phyloP scores from a whole-genome alignment of 2,113 vertebrate species.

The Tylochromis polylepis region DNA sequence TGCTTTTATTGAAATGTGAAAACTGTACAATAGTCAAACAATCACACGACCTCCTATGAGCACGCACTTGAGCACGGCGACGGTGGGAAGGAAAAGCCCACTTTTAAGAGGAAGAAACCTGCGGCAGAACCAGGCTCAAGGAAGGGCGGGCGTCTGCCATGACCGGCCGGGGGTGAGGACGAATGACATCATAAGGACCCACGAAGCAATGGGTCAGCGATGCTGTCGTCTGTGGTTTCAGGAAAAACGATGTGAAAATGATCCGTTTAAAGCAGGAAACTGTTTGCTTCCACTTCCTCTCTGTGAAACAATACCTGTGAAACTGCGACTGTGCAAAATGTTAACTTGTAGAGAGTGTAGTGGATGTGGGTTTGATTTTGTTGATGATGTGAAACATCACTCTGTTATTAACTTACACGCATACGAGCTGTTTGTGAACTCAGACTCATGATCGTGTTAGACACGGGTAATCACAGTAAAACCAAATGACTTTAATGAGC shows the following conservation, averaged over 20 bases:
- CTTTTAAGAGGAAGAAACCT: neutral
- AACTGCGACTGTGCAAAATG: neutral
- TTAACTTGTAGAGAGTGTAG: neutral
- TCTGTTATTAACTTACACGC: neutral
- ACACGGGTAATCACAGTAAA: neutral
- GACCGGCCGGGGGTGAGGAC: rapidly evolving
- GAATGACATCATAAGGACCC: neutral
- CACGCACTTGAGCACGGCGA: neutral
- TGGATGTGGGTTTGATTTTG: neutral
- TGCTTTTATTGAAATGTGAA: too few species aligned
- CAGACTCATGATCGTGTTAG: too few species aligned
- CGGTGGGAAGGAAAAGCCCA: neutral
- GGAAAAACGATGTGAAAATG: neutral
- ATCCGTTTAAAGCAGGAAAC: neutral
- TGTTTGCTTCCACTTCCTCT: neutral
- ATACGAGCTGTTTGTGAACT: neutral
- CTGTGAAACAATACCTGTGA: neutral
- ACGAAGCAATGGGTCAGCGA: neutral
- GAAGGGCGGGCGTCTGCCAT: neutral
- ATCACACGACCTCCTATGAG: neutral
- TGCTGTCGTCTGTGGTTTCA: neutral
- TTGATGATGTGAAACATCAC: neutral
- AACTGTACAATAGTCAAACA: too few species aligned
- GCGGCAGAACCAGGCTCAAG: neutral
- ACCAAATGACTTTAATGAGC: neutral